These are phyloP conservation scores for Rallus limicola DNA, from an alignment of 2,113 vertebrate genomes.

Conservation along the genomic window DNA sequence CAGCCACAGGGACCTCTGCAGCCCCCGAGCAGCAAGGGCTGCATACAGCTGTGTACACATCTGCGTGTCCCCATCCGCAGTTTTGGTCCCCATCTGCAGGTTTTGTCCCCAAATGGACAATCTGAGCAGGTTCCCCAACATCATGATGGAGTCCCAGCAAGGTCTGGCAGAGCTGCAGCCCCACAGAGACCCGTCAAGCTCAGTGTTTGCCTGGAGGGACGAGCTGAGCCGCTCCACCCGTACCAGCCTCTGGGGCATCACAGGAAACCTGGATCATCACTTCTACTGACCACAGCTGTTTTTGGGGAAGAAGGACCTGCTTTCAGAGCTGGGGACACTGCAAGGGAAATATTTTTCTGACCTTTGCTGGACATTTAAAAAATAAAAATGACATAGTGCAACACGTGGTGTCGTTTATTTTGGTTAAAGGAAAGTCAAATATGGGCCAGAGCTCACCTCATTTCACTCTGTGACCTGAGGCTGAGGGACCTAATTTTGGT, in stretches of 20 bases:
- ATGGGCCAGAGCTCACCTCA: background rate
- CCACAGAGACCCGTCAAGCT: rapidly evolving
- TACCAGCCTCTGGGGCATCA: background rate
- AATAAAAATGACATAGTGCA: background rate
- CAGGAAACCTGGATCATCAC: background rate
- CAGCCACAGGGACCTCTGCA: background rate
- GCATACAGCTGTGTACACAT: rapidly evolving
- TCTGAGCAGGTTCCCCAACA: background rate
- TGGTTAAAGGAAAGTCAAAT: background rate
- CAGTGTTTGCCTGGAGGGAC: background rate
- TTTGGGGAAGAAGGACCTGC: background rate
- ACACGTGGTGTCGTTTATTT: background rate
- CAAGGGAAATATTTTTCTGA: background rate
- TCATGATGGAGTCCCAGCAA: background rate
- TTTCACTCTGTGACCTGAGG: background rate
- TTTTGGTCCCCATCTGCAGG: background rate
- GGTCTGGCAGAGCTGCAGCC: background rate
- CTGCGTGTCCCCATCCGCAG: rapidly evolving
- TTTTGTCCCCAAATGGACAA: background rate
- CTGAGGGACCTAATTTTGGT: background rate
- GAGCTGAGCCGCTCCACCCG: background rate
- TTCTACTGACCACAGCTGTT: background rate
- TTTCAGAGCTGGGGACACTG: background rate
- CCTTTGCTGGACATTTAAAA: background rate
- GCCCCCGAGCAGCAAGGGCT: background rate